Percentiles rank a stretch among this genome's conserved stretches.
phyloP scores from a whole-genome alignment of 2,113 vertebrate genomes.

The Greenwoodochromis staneri region DNA sequence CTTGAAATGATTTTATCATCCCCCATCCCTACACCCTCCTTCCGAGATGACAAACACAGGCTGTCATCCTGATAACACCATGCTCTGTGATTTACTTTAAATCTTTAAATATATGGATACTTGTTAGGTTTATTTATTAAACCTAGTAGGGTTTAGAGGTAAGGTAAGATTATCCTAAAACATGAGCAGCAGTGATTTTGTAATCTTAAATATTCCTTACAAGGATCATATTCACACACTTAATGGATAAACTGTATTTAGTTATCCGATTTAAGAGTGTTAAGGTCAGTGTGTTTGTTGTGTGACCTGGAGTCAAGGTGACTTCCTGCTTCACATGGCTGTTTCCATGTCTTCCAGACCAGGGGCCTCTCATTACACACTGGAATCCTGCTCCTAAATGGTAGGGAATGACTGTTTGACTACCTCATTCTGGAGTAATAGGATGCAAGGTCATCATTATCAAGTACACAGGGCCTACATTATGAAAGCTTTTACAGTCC shows the following conservation, averaged over 20 bases:
- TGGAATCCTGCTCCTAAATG: slow-evolving; percentile 55
- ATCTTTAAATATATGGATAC: background rate
- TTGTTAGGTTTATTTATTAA: background rate
- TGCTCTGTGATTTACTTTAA: background rate
- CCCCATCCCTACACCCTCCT: background rate
- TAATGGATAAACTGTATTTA: background rate
- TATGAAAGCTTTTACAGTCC: slow-evolving; percentile 50
- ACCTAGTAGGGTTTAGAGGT: background rate
- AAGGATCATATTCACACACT: background rate
- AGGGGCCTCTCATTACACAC: slow-evolving; percentile 56
- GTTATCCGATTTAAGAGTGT: background rate
- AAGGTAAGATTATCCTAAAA: background rate
- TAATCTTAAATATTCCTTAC: background rate
- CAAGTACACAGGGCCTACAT: slow-evolving; percentile 56
- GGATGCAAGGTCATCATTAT: slow-evolving; percentile 68
- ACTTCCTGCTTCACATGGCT: slow-evolving; percentile 42
- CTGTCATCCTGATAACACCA: slow-evolving; percentile 9
- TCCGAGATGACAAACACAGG: slow-evolving; percentile 12
- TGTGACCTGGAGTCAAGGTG: slow-evolving; percentile 3
- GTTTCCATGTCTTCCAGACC: slow-evolving; percentile 12
- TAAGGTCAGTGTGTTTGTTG: slow-evolving; percentile 22
- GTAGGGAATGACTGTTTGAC: slow-evolving; percentile 50
- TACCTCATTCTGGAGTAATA: slow-evolving; percentile 61
- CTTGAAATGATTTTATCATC: slow-evolving; percentile 30
- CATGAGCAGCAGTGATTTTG: background rate